Conservation (phyloP, 2,888 invertebrate species). For the Eustalomyia histrio region DNA sequence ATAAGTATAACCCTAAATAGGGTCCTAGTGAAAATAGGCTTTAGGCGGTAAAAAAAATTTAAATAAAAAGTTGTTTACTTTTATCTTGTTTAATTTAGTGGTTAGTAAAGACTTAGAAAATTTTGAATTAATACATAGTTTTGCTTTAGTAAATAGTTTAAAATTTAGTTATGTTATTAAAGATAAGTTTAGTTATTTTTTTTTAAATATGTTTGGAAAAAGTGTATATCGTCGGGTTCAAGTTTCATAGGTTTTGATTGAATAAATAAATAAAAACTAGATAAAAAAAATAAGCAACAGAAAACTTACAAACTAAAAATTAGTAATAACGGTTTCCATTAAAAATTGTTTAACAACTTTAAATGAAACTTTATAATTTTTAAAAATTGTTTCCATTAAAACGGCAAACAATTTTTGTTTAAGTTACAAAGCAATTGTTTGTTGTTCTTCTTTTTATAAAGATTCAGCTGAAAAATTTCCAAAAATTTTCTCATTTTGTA, state of each 20-base stretch:
- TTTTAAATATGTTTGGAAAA: conserved; percentile 64
- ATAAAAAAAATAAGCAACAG: conserved; percentile 24
- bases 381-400: background rate
- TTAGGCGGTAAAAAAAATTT: too few relatives aligned
- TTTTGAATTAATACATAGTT: conserved; percentile 15
- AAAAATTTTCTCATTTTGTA: conserved; percentile 6
- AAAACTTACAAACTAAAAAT: conserved; percentile 37
- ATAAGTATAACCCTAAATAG: too few relatives aligned
- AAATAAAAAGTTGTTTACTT: conserved; percentile 47
- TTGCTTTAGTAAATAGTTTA: conserved; percentile 39
- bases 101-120: conserved; percentile 20
- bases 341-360: background rate
- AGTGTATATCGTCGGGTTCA: conserved; percentile 80
- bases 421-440: conserved; percentile 11
- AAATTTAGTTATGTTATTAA: conserved; percentile 58
- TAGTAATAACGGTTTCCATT: background rate
- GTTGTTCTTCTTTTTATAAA: conserved; percentile 29
- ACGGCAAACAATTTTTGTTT: background rate
- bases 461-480: conserved; percentile 42
- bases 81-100: conserved; percentile 1
- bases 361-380: background rate
- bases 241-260: conserved; percentile 72
- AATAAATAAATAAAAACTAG: conserved; percentile 42
- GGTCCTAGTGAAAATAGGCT: too few relatives aligned
- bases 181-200: conserved; percentile 42